These are phyloP conservation scores for Engraulis encrasicolus DNA, from an alignment of 2,113 vertebrate genomes.

Conservation along the genomic window DNA sequence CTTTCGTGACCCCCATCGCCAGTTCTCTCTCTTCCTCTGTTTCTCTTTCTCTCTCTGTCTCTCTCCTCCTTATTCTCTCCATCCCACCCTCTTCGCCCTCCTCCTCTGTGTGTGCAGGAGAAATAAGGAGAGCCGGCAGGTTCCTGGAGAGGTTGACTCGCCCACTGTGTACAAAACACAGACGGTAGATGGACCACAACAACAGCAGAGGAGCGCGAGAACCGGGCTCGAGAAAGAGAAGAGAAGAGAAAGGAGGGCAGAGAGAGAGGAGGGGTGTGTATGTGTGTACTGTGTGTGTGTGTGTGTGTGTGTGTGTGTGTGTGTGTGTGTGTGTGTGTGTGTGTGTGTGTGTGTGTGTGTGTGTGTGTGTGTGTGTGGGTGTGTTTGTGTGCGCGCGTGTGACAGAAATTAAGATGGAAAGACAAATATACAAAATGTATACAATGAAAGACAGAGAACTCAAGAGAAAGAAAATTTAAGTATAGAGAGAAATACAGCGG, in stretches of 20 bases:
- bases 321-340: too few species aligned
- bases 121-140: not conserved
- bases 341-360: too few species aligned
- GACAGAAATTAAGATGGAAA: too few species aligned
- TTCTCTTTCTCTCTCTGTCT: not conserved
- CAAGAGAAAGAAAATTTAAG: too few species aligned
- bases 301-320: too few species aligned
- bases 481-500: not conserved
- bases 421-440: too few species aligned
- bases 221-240: not conserved
- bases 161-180: conserved; percentile 53
- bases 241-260: not conserved
- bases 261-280: not conserved
- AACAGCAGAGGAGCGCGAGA: not conserved
- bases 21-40: not conserved
- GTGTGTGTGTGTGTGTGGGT: too few species aligned
- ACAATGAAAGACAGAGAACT: too few species aligned
- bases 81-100: not conserved
- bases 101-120: conserved; percentile 14
- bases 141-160: conserved; percentile 33
- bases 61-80: not conserved
- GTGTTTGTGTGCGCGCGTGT: too few species aligned
- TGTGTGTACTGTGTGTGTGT: too few species aligned
- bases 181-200: conserved; percentile 17
- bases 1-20: not conserved